Evolutionary conservation across 1,140 invertebrate species (phyloP), one percentile per base, ranked within the genome.

Genomic region (Meteorus sp.): DNA sequence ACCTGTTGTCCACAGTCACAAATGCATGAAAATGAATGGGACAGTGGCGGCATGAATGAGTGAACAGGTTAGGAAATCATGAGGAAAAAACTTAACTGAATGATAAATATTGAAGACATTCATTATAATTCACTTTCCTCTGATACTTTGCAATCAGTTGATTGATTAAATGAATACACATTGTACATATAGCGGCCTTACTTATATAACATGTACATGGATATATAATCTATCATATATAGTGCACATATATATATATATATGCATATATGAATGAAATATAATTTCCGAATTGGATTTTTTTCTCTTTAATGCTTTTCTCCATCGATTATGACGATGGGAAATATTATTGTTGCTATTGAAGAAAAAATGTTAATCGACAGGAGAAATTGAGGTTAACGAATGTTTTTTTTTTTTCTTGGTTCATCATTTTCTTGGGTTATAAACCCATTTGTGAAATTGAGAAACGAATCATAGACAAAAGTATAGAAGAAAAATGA

Each of bases 401-500:
- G n/a, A n/a, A n/a, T n/a, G n/a, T n/a, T n/a, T n/a, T n/a, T n/a
- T n/a, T n/a, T n/a, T n/a, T n/a, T n/a, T n/a, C n/a, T n/a, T n/a
- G n/a, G n/a, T n/a, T n/a, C n/a, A n/a, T n/a, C n/a, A n/a, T n/a
- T n/a, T n/a, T n/a, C n/a, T n/a, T n/a, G n/a, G n/a, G n/a, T n/a
- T n/a, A n/a, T n/a, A n/a, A n/a, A n/a, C n/a, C n/a, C n/a, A n/a
- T n/a, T n/a, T n/a, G n/a, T n/a, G n/a, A n/a, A n/a, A n/a, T n/a
- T n/a, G n/a, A n/a, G n/a, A n/a, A n/a, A n/a, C n/a, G n/a, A 39
- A 39, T 39, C 35, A 13, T 27, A 35, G 31, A 31, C n/a, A 20
- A 54, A 17, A 31, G n/a, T 41, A 43, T n/a, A 45, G 33, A 56
- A 56, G 55, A 59, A 63, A 64, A 64, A 56, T n/a, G 8, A 63